These are phyloP conservation scores for Epicampocera succincta DNA, from an alignment of 2,888 invertebrate genomes.

Conservation along the genomic window DNA sequence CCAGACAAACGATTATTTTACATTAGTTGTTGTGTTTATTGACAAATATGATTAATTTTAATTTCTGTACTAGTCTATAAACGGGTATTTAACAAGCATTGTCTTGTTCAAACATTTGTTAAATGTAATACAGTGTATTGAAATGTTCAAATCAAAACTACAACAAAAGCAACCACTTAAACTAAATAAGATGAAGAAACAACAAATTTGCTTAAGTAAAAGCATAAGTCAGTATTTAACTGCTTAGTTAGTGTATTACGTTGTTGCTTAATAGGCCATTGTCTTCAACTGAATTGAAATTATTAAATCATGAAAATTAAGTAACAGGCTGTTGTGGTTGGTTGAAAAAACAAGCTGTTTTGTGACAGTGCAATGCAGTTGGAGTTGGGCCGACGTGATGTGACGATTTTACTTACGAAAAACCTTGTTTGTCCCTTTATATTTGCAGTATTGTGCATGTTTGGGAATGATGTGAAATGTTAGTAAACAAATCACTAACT, in stretches of 20 bases:
- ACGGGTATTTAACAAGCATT: constrained; percentile 1
- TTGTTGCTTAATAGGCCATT: neutral
- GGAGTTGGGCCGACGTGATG: too few species aligned
- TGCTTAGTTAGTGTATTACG: neutral
- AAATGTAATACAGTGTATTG: constrained; percentile 12
- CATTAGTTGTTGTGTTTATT: constrained; percentile 7
- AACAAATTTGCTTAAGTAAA: neutral
- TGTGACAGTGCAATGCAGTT: too few species aligned
- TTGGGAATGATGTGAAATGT: too few species aligned
- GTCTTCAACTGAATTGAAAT: neutral
- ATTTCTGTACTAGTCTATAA: constrained; percentile 7
- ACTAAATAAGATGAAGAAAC: neutral
- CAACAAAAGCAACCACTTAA: neutral
- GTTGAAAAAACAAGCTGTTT: too few species aligned
- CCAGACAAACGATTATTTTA: constrained; percentile 34
- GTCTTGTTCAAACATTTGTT: constrained; percentile 20
- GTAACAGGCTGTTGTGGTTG: too few species aligned
- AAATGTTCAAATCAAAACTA: constrained; percentile 3
- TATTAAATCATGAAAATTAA: too few species aligned
- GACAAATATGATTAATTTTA: constrained; percentile 48
- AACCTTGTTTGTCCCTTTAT: too few species aligned
- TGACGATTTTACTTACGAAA: too few species aligned
- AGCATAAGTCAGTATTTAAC: neutral
- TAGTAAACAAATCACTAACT: too few species aligned
- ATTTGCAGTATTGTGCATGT: too few species aligned